These are phyloP conservation scores for Labeo catla DNA, from an alignment of 2,113 vertebrate genomes.

Conservation along the genomic window DNA sequence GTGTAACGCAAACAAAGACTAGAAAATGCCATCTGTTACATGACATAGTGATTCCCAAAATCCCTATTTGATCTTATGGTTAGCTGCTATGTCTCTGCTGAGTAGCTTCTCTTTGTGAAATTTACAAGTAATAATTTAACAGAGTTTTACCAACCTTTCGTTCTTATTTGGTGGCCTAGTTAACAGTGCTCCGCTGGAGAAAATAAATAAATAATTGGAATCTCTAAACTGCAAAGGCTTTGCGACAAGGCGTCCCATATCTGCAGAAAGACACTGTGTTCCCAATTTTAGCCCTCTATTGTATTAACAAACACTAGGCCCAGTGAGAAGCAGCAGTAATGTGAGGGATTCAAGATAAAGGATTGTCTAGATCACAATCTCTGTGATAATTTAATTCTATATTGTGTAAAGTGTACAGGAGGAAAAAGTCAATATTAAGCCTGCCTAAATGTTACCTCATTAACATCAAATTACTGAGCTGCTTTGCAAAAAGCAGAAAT, in stretches of 20 bases:
- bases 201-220: constrained; percentile 13
- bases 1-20: not conserved
- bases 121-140: not conserved
- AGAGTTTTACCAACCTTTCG: not conserved
- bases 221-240: not conserved
- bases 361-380: not conserved
- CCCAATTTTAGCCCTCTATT: constrained; percentile 1
- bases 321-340: constrained; percentile 1
- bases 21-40: constrained; percentile 21
- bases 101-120: not conserved
- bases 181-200: not conserved
- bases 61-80: constrained; percentile 12
- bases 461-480: not conserved
- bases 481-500: too few relatives aligned
- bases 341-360: constrained; percentile 2
- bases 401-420: not conserved
- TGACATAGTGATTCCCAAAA: constrained; percentile 15
- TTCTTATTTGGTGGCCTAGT: not conserved
- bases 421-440: not conserved
- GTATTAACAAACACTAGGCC: not conserved
- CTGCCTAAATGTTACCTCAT: not conserved
- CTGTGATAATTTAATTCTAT: not conserved
- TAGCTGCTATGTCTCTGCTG: not conserved
- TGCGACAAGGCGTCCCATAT: not conserved
- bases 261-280: not conserved